Evolutionary conservation across 1,140 invertebrate genomes (phyloP), one percentile per base, ranked within the genome.

Genomic region (Zaprionus capensis): DNA sequence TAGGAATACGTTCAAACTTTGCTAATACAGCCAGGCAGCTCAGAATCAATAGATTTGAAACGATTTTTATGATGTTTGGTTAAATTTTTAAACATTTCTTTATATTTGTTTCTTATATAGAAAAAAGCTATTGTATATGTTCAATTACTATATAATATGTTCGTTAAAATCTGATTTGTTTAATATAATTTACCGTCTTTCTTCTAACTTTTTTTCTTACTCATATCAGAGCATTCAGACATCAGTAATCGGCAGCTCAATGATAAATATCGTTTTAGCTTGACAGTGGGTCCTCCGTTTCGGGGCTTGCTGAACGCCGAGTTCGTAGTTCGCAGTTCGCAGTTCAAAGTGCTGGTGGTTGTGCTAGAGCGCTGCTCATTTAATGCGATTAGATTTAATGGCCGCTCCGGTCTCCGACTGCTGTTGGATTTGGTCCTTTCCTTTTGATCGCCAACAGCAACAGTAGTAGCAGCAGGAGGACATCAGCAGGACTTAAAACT

Each of bases 371-470:
- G 66, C 75, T 77, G 82, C 71, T 78, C 84, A 85, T 90, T 84
- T 88, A 88, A 88, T 88, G 84, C 84, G 84, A 90, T 88, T 88
- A 88, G 85, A 74, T 88, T 88, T 88, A 90, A 88, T 90, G 85
- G 80, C 57, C 67, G 73, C 68, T 71, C 20, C 46, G 20, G 46
- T 51, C 65, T 22, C 26, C 65, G 55, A 41, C 49, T 73, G 77
- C 69, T 61, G 57, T 69, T 44, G 82, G 70, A 56, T 81, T 68
- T 64, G 68, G 57, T 64, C 49, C 55, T 73, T 73, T 71, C 36
- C 22, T 72, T 62, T 44, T 61, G 69, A 76, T 56, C 31, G 69
- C 28, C 63, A 57, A 26, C 22, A 64, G 34, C 44, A 61, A 22
- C 22, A 28, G 22, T 2, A 31, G 9, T n/a, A 20, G 59, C 36